A percentile compares a stretch with the other conserved stretches of the same genome.
phyloP scores from a whole-genome alignment of 2,113 vertebrate genomes.

The Lagopus muta region DNA sequence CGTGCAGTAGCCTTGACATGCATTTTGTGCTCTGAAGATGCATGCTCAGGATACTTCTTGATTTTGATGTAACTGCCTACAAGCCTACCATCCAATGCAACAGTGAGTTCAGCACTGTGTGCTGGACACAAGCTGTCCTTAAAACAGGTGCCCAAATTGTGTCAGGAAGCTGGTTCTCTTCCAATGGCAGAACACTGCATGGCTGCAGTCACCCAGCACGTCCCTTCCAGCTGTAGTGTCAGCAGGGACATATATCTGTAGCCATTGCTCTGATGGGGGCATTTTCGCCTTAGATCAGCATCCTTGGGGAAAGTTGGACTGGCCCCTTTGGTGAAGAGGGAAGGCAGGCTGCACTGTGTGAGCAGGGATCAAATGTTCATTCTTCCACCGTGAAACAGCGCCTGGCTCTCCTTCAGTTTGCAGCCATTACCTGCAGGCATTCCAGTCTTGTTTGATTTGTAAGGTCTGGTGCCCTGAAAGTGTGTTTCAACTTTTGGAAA shows the following conservation, averaged over 20 bases:
- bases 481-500: slow-evolving; percentile 20
- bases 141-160: neutral
- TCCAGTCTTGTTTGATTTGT: neutral
- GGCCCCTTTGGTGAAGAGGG: neutral
- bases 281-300: neutral
- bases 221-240: neutral
- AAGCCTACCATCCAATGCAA: neutral
- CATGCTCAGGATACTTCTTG: neutral
- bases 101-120: neutral
- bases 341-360: neutral
- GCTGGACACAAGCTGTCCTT: neutral
- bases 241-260: fast-evolving
- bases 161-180: neutral
- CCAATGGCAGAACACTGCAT: neutral
- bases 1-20: neutral
- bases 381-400: neutral
- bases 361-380: neutral
- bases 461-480: slow-evolving; percentile 2
- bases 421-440: neutral
- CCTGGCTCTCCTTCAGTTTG: neutral
- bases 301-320: neutral
- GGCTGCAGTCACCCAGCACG: fast-evolving
- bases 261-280: fast-evolving
- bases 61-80: neutral
- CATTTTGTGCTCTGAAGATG: neutral